Conservation (phyloP, 2,888 invertebrate species). For the Miltochrista miniata region DNA sequence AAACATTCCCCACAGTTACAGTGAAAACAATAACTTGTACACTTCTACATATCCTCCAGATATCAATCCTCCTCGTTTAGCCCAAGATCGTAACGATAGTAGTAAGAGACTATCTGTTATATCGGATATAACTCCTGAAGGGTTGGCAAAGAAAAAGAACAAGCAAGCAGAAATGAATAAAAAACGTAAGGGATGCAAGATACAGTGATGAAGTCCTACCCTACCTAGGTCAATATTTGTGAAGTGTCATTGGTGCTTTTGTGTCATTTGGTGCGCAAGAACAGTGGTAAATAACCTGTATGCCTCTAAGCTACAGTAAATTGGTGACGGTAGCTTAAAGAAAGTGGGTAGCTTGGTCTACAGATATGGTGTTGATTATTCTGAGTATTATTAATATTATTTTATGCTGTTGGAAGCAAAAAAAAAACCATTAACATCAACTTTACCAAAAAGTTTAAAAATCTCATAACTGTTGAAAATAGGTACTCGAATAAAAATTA, state of each 20-base stretch:
- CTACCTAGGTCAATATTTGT: background rate
- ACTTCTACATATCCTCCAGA: constrained; percentile 66
- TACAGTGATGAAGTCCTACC: constrained; percentile 62
- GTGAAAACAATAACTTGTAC: constrained; percentile 75
- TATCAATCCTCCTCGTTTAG: constrained; percentile 30
- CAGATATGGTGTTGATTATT: background rate
- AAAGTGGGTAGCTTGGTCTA: background rate
- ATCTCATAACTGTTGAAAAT: no score
- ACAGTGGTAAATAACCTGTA: constrained; percentile 3
- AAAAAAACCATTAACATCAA: no score
- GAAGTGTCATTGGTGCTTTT: constrained; percentile 3
- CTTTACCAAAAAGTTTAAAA: no score
- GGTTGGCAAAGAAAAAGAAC: constrained; percentile 69
- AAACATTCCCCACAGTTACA: constrained; percentile 66
- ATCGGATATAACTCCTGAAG: constrained; percentile 76
- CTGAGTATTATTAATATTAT: no score
- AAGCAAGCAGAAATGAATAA: constrained; percentile 70
- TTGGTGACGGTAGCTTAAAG: background rate
- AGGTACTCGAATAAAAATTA: no score
- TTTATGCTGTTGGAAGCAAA: no score
- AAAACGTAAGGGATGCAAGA: constrained; percentile 75
- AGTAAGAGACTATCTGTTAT: constrained; percentile 74
- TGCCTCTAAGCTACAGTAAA: background rate
- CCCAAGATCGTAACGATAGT: constrained; percentile 51
- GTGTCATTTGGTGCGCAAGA: no score